A percentile compares a stretch with the other conserved stretches of the same genome.
Evolutionary conservation across 2,888 invertebrate species (phyloP).

Genomic region (Cephus pulcher): DNA sequence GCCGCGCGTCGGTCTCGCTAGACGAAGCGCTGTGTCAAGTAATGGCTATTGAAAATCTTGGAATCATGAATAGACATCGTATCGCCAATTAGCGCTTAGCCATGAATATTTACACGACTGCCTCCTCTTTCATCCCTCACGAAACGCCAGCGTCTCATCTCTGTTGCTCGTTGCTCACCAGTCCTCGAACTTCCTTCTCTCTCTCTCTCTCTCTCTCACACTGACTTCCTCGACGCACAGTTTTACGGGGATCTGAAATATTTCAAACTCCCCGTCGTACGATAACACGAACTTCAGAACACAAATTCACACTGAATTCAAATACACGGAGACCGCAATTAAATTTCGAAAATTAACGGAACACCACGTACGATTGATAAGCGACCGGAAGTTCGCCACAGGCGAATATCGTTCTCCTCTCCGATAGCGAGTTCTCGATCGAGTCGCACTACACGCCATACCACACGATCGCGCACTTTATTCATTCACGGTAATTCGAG

Average conservation of each 20-base stretch:
- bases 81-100: conserved; percentile 60
- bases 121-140: conserved; percentile 3
- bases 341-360: conserved; percentile 53
- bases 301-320: not conserved
- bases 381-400: conserved; percentile 59
- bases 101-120: conserved; percentile 58
- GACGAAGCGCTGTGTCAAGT: conserved; percentile 42
- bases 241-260: not conserved
- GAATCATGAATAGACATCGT: conserved; percentile 63
- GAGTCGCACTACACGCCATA: conserved; percentile 30
- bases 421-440: conserved; percentile 34
- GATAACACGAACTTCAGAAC: not conserved
- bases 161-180: conserved; percentile 40
- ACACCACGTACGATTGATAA: conserved; percentile 57
- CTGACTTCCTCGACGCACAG: not conserved
- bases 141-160: conserved; percentile 21
- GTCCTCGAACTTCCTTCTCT: conserved; percentile 22
- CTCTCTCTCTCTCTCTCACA: not conserved
- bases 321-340: conserved; percentile 32
- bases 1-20: not conserved
- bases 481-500: not conserved
- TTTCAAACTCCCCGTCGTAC: not conserved
- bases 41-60: conserved; percentile 61
- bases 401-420: conserved; percentile 35
- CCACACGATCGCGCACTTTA: not conserved